Conservation (phyloP, 2,113 vertebrate genomes). For the Ornithorhynchus anatinus region DNA sequence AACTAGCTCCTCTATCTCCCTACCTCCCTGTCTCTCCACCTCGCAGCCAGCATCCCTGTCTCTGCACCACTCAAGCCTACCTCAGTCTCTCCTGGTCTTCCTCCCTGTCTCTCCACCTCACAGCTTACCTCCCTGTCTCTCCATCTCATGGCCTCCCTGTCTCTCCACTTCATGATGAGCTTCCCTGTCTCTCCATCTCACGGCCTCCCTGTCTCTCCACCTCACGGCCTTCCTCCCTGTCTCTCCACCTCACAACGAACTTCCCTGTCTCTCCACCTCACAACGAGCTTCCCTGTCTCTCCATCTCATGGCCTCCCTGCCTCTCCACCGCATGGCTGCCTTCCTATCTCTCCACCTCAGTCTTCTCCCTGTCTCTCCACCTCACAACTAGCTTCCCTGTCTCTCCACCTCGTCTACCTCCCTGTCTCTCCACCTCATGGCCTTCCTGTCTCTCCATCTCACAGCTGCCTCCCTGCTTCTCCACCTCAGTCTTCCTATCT, state of each 20-base stretch:
- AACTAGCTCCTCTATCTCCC: rapidly evolving
- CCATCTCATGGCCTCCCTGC: rapidly evolving
- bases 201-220: too few relatives aligned
- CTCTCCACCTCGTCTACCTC: rapidly evolving
- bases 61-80: rapidly evolving
- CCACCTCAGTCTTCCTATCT: rapidly evolving
- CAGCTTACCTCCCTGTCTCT: too few relatives aligned
- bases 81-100: too few relatives aligned
- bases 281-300: too few relatives aligned
- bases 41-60: rapidly evolving
- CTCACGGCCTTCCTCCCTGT: rapidly evolving
- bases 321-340: too few relatives aligned
- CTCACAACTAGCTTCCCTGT: neutral
- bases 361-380: rapidly evolving
- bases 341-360: too few relatives aligned
- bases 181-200: too few relatives aligned
- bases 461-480: too few relatives aligned
- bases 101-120: too few relatives aligned
- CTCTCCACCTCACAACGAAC: too few relatives aligned
- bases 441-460: rapidly evolving
- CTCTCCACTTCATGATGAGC: too few relatives aligned
- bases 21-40: neutral
- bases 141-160: neutral
- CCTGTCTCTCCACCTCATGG: rapidly evolving
- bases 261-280: too few relatives aligned